Conservation (phyloP, 2,888 invertebrate species). For the Parnassius glacialis region DNA sequence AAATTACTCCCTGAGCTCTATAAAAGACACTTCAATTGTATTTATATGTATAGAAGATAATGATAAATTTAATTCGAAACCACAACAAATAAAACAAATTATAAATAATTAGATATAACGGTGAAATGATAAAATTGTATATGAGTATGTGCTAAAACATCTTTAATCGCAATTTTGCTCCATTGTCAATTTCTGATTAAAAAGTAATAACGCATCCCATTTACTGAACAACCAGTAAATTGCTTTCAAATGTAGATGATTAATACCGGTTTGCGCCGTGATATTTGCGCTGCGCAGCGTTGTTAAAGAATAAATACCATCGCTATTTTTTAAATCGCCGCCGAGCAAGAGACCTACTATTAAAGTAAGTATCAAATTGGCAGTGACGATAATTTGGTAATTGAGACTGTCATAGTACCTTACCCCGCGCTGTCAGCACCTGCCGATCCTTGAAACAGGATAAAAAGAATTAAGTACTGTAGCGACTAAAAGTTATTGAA, state of each 20-base stretch:
- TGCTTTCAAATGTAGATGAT: constrained; percentile 42
- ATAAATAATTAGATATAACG: no score
- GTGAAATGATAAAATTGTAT: no score
- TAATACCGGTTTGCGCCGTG: constrained; percentile 55
- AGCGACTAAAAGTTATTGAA: constrained; percentile 4
- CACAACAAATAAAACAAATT: no score
- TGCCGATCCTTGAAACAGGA: constrained; percentile 34
- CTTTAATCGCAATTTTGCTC: no score
- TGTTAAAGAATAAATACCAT: constrained; percentile 48
- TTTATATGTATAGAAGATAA: no score
- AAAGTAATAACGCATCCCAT: constrained; percentile 10
- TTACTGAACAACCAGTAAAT: constrained; percentile 17
- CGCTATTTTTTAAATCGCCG: constrained; percentile 61
- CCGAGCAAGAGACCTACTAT: constrained; percentile 58
- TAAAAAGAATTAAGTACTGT: constrained; percentile 18
- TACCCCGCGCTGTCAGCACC: constrained; percentile 42
- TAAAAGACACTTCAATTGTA: no score
- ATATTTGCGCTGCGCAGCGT: constrained; percentile 64
- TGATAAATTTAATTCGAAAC: no score
- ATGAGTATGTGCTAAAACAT: no score
- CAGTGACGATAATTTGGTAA: constrained; percentile 71
- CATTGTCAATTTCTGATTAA: constrained; percentile 5
- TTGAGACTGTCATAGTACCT: constrained; percentile 58
- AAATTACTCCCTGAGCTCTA: no score
- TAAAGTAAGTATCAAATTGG: constrained; percentile 60